Percentiles rank a stretch among this genome's conserved stretches.
Conservation (phyloP, 2,888 invertebrate genomes). For the Tenodera sinensis region DNA sequence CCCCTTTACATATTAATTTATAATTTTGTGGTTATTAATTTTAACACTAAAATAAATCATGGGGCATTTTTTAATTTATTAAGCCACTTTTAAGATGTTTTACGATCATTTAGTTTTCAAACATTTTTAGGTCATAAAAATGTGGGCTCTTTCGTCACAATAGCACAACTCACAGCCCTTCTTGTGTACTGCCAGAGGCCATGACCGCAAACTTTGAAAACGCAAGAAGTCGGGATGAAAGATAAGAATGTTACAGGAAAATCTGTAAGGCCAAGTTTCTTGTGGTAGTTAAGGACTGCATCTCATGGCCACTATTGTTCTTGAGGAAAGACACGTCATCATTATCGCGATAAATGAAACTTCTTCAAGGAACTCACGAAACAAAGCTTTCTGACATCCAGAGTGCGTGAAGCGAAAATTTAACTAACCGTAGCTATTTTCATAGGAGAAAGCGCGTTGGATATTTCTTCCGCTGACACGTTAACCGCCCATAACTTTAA, state of each 20-base stretch:
- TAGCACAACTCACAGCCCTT: too few species aligned
- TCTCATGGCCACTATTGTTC: background rate
- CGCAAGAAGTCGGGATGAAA: background rate
- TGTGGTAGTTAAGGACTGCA: background rate
- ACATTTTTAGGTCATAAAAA: too few species aligned
- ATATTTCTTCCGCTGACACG: background rate
- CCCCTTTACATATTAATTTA: too few species aligned
- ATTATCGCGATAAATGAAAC: background rate
- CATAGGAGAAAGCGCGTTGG: background rate
- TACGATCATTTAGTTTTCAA: too few species aligned
- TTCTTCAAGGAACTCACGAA: background rate
- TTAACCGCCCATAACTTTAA: background rate
- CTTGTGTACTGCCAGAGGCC: too few species aligned
- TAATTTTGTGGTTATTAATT: too few species aligned
- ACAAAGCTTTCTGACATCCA: background rate
- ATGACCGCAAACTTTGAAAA: too few species aligned
- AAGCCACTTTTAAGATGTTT: too few species aligned
- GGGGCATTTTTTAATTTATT: too few species aligned
- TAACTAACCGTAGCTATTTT: background rate
- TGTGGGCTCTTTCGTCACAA: too few species aligned
- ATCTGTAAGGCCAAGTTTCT: background rate
- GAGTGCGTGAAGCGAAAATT: background rate
- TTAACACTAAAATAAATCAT: too few species aligned
- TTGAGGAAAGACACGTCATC: background rate
- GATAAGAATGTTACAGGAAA: background rate